Conservation (phyloP, 2,113 vertebrate genomes). For the Zosterops borbonicus region DNA sequence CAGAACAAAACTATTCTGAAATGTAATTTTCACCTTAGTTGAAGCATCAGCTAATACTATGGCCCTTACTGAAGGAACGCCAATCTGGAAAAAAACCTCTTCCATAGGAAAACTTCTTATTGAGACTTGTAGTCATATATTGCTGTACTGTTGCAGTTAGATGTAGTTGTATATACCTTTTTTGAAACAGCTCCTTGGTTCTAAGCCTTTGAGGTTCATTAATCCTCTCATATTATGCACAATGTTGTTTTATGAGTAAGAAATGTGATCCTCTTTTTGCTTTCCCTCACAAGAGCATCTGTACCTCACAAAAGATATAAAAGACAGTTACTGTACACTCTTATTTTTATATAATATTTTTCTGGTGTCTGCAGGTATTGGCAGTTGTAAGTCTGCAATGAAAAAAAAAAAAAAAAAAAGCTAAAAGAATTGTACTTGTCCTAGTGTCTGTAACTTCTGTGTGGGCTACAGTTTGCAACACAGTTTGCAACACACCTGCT, state of each 20-base stretch:
- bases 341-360: background rate
- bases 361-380: background rate
- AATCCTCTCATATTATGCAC: background rate
- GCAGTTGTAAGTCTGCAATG: background rate
- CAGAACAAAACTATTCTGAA: background rate
- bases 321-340: background rate
- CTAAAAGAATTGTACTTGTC: background rate
- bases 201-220: background rate
- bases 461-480: background rate
- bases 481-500: background rate
- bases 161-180: background rate
- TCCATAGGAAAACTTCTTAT: background rate
- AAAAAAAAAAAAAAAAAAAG: background rate
- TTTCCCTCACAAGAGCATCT: background rate
- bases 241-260: background rate
- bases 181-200: background rate
- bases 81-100: background rate
- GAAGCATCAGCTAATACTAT: background rate
- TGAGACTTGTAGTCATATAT: background rate
- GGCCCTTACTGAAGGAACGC: background rate
- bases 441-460: background rate
- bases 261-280: background rate
- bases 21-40: background rate
- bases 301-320: background rate
- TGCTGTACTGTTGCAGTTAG: background rate